phyloP scores from a whole-genome alignment of 2,797 vertebrate genomes.

The Tokudaia tokunoshimensis region DNA sequence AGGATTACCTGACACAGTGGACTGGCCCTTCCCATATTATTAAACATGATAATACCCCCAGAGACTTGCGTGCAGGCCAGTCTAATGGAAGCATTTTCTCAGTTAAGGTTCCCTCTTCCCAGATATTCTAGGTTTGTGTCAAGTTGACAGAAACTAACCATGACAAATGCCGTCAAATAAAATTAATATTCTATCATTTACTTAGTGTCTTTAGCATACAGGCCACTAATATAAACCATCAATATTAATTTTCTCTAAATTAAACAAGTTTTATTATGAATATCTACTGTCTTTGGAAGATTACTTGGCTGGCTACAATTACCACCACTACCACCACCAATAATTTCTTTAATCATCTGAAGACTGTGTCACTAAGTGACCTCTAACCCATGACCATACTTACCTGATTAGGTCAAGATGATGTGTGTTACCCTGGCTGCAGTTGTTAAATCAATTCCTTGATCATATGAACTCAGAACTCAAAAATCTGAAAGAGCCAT shows the following conservation, averaged over 20 bases:
- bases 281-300: background rate
- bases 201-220: background rate
- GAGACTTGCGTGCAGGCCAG: background rate
- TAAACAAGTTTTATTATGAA: background rate
- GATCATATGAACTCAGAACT: background rate
- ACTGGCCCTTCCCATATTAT: background rate
- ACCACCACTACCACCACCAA: background rate
- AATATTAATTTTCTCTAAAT: constrained; percentile 37
- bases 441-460: background rate
- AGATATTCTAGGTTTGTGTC: background rate
- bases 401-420: background rate
- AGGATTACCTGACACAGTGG: too few relatives aligned
- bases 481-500: background rate
- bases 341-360: background rate
- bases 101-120: background rate
- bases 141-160: background rate
- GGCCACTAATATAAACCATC: background rate
- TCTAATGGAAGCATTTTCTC: background rate
- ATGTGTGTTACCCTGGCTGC: background rate
- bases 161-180: background rate
- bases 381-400: background rate
- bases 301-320: background rate
- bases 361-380: background rate
- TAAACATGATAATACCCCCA: background rate
- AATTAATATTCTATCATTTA: background rate